phyloP scores from a whole-genome alignment of 92 coral and sea anemone species.

The Zoanthus sociatus region DNA sequence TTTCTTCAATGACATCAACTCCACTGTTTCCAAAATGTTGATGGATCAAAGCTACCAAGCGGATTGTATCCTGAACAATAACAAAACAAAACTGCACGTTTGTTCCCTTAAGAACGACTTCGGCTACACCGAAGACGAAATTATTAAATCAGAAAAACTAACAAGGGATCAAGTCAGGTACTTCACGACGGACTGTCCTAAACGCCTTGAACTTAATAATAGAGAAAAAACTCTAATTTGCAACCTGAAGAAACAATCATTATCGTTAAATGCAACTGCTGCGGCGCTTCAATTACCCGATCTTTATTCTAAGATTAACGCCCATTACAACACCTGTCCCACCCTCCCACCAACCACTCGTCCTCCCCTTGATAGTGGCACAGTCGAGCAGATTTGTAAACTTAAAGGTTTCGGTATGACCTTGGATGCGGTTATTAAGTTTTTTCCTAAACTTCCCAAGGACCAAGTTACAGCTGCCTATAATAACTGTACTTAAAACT shows the following conservation, averaged over 20 bases:
- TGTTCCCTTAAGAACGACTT: constrained; percentile 10
- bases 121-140: neutral
- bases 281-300: neutral
- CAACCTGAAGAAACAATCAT: neutral
- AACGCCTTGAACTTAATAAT: neutral
- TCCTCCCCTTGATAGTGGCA: neutral
- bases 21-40: neutral
- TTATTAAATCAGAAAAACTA: neutral
- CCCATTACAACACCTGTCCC: neutral
- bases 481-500: neutral
- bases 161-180: neutral
- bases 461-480: neutral
- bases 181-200: constrained; percentile 3
- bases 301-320: neutral
- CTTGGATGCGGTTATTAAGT: neutral
- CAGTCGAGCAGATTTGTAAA: neutral
- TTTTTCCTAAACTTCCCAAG: neutral
- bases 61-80: constrained; percentile 11
- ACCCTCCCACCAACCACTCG: constrained; percentile 8
- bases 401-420: neutral
- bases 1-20: neutral
- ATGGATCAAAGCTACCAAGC: neutral
- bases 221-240: constrained; percentile 11
- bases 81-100: neutral
- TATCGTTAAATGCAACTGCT: neutral